Evolutionary conservation across 2,113 vertebrate species (phyloP).

Genomic region (Tapirus terrestris): DNA sequence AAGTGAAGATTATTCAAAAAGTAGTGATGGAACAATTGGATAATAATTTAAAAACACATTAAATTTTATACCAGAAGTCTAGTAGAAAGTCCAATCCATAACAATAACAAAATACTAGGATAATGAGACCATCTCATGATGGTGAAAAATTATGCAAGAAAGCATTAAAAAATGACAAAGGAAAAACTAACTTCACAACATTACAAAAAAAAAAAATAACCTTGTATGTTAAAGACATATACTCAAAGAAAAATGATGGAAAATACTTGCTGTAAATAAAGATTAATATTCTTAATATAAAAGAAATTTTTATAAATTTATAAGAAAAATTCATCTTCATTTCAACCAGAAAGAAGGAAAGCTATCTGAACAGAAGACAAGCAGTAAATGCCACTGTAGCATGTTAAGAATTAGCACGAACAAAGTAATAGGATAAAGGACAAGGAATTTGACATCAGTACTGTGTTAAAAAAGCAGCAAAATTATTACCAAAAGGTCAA

Average conservation of each 20-base stretch:
- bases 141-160: background rate
- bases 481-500: constrained; percentile 2
- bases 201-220: background rate
- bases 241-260: background rate
- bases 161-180: background rate
- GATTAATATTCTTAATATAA: background rate
- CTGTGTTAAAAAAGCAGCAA: background rate
- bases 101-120: background rate
- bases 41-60: constrained; percentile 6
- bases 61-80: background rate
- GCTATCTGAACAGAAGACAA: constrained; percentile 9
- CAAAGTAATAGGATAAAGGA: background rate
- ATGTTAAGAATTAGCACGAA: background rate
- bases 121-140: background rate
- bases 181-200: background rate
- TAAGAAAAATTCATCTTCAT: background rate
- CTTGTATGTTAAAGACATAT: background rate
- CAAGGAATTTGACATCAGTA: background rate
- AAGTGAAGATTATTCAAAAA: background rate
- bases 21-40: background rate
- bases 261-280: background rate
- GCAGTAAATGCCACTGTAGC: background rate
- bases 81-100: background rate
- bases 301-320: background rate
- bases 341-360: constrained; percentile 21